Base-by-base conservation (phyloP, 23 tunicate species). In the Oikopleura dioica region DNA sequence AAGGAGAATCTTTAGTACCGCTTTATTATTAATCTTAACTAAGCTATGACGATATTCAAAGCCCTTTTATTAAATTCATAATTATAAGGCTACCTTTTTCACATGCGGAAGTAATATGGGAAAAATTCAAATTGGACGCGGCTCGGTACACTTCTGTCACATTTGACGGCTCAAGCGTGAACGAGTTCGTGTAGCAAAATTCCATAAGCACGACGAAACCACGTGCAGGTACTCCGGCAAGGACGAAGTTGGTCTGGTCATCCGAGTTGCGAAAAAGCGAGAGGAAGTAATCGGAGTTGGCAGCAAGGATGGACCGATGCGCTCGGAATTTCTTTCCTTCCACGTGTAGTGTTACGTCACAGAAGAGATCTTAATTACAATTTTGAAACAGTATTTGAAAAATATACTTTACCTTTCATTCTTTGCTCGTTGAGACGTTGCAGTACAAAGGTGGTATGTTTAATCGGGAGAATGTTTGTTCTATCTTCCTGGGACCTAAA, bases 101-200 rank as follows among this genome's bases (percentile, higher is more conserved):
- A 44, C 55, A 44, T 44, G 55, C 55, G 16, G 55, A 44, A 9
- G 55, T 16, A 16, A 83, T 80, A 59, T 83, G 87, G 0, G 38
- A 36, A 68, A 83, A 83, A 36, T 79, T 59, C 31, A 83, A 59
- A 23, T 68, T 79, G 1, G 80, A 76, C 31, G 87, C 79, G n/a
- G 87, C 87, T 76, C 68, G 79, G 69, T 83, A 82, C 0, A 83
- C 87, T 37, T 83, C 87, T 38, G 79, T 72, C 0, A 83, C 80
- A 38, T 79, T 83, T 0, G 80, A 67, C 5, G 76, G 12, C 35
- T 83, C 58, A 1, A 83, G 72, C 1, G 78, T 79, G 37, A 79
- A 83, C 12, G 82, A 75, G 1, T 78, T 38, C 1, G 87, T 79
- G 69, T 83, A 83, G 1, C 79, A 63, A 38, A 79, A 83, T 36